Conservation (phyloP, 2,797 vertebrate genomes). For the Gadopsis marmoratus region DNA sequence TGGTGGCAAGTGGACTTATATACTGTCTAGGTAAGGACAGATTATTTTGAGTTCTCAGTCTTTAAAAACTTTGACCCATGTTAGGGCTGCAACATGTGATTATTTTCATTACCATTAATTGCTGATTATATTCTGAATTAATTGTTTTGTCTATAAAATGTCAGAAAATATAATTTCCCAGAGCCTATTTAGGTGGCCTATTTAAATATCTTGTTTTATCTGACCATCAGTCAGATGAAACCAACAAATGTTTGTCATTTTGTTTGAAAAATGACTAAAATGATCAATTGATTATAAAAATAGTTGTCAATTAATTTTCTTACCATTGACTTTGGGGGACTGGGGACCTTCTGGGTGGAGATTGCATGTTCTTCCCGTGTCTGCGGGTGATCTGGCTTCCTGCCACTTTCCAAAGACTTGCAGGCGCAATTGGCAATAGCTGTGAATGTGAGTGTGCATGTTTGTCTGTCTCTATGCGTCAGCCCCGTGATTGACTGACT, state of each 20-base stretch:
- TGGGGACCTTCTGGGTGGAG: no score
- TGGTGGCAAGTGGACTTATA: conserved; percentile 96
- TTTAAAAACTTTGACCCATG: background rate
- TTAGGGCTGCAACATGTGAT: background rate
- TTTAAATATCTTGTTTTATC: no score
- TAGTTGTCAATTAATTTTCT: no score
- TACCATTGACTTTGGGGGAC: no score
- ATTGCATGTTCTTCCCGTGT: no score
- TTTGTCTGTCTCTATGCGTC: no score
- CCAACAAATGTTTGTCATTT: background rate
- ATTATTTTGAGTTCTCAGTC: background rate
- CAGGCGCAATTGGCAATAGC: no score
- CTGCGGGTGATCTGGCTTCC: no score
- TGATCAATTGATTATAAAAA: background rate
- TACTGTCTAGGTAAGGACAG: conserved; percentile 92
- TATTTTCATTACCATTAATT: background rate
- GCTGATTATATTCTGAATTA: background rate
- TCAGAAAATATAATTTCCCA: background rate
- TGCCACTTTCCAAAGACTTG: no score
- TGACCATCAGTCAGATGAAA: background rate
- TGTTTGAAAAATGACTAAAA: background rate
- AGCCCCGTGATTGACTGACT: no score
- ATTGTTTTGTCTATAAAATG: background rate
- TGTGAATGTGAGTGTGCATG: no score
- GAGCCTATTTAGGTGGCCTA: background rate